These are phyloP conservation scores for Matsumurasca onukii DNA, from an alignment of 1,140 invertebrate genomes.

Conservation along the genomic window DNA sequence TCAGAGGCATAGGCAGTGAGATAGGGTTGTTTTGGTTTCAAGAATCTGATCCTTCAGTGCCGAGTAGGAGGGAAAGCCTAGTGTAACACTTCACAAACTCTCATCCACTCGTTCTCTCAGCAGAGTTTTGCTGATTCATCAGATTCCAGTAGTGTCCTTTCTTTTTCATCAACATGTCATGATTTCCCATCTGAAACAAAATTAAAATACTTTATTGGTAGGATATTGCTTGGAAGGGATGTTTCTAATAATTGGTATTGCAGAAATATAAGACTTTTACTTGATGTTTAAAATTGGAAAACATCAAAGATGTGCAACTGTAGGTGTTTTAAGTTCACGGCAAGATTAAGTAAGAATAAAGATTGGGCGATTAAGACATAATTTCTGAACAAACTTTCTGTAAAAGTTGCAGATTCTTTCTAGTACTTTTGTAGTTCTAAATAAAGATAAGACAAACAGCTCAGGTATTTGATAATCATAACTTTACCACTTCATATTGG, in stretches of 20 bases:
- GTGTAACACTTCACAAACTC: no score
- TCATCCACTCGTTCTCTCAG: no score
- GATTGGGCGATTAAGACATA: background rate
- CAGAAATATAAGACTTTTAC: conserved; percentile 33
- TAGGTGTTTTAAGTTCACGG: background rate
- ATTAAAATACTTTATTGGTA: conserved; percentile 35
- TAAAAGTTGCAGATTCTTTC: no score
- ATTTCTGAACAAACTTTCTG: no score
- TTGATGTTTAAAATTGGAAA: background rate
- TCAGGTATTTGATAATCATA: no score
- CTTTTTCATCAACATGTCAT: conserved; percentile 57
- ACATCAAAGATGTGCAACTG: background rate
- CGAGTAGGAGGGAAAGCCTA: no score
- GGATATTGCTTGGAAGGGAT: conserved; percentile 27
- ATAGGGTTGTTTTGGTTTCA: no score
- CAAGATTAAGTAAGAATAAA: background rate
- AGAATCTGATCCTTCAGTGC: no score
- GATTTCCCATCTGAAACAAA: conserved; percentile 61
- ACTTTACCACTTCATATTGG: no score
- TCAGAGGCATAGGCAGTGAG: no score
- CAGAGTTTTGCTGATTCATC: conserved; percentile 58
- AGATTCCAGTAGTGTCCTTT: conserved; percentile 69
- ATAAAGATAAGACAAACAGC: no score
- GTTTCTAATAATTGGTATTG: conserved; percentile 28
- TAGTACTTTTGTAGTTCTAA: no score